Base-by-base conservation (phyloP, 2,888 invertebrate species). In the Hypselothyrea guttata region DNA sequence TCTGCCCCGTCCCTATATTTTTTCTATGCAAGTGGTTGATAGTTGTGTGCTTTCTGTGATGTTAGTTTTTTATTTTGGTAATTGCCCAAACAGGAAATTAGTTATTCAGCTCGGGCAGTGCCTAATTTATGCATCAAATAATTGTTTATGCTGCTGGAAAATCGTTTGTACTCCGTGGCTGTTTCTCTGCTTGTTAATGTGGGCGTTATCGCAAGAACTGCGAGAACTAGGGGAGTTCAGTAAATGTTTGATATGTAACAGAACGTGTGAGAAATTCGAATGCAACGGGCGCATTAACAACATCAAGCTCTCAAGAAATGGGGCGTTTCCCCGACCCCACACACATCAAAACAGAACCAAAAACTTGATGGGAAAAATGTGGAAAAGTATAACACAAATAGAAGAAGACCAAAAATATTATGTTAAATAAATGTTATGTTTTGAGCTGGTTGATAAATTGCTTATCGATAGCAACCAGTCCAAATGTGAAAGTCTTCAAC, bases 41-140 rank as follows among this genome's bases (percentile, higher is more conserved):
- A n/a, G n/a, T n/a, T n/a, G n/a, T n/a, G n/a, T n/a, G n/a, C n/a
- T 34, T 8, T 35, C 15, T 37, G n/a, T 37, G 13, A 40, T 46
- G 3, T 27, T 30, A 12, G 38, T 4, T 44, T 5, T 34, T n/a
- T 18, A 13, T 64, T 68, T 75, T 73, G 60, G 78, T 79, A 83
- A 83, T 78, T 84, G 81, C 59, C 66, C 57, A 27, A 48, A 58
- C 76, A 84, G 84, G 76, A 82, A 82, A 82, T 82, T 82, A 84
- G 69, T 75, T 70, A 82, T 84, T 82, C 82, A 82, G 51, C 38
- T 57, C 78, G 61, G 58, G 38, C 38, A 52, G 45, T 40, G 69
- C 49, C 44, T 84, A 78, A 79, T 76, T 76, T 76, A 78, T 82
- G 83, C 83, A 38, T 44, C 69, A 48, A 22, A 62, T 78, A 82